phyloP scores from a whole-genome alignment of 2,113 vertebrate genomes.

The Cynoglossus semilaevis region DNA sequence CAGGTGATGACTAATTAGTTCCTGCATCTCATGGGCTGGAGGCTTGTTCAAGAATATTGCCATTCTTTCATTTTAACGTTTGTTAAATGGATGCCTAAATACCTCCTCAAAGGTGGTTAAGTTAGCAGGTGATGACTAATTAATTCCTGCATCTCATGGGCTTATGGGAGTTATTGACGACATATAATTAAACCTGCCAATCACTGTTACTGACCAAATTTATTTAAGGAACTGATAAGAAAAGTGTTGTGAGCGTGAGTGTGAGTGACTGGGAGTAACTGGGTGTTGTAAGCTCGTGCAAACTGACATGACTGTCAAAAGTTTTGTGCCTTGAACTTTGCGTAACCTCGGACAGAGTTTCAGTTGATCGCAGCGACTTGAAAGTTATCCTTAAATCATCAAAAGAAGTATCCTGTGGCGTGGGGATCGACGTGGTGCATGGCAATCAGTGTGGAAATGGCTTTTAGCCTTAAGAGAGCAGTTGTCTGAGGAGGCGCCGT shows the following conservation, averaged over 20 bases:
- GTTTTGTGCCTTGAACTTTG: constrained; percentile 2
- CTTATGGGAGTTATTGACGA: too few relatives aligned
- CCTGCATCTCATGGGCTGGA: too few relatives aligned
- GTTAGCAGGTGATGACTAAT: too few relatives aligned
- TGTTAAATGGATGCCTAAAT: too few relatives aligned
- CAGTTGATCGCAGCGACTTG: constrained; percentile 6
- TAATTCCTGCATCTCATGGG: too few relatives aligned
- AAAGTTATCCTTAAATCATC: constrained; percentile 12
- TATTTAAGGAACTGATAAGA: background rate
- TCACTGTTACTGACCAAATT: background rate
- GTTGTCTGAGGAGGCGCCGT: constrained; percentile 6
- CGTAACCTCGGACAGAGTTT: constrained; percentile 5
- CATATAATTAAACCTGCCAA: too few relatives aligned
- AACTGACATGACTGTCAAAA: background rate
- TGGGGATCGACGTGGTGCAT: background rate
- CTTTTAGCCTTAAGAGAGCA: constrained; percentile 8
- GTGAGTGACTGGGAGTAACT: background rate
- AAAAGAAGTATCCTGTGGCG: background rate
- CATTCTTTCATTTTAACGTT: too few relatives aligned
- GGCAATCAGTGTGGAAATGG: constrained; percentile 12
- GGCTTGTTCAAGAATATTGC: too few relatives aligned
- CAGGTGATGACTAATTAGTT: too few relatives aligned
- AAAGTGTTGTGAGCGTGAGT: background rate
- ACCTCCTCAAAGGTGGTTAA: too few relatives aligned
- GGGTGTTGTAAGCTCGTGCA: background rate